Base-by-base conservation (phyloP, 2,113 vertebrate genomes). In the Thomomys bottae region DNA sequence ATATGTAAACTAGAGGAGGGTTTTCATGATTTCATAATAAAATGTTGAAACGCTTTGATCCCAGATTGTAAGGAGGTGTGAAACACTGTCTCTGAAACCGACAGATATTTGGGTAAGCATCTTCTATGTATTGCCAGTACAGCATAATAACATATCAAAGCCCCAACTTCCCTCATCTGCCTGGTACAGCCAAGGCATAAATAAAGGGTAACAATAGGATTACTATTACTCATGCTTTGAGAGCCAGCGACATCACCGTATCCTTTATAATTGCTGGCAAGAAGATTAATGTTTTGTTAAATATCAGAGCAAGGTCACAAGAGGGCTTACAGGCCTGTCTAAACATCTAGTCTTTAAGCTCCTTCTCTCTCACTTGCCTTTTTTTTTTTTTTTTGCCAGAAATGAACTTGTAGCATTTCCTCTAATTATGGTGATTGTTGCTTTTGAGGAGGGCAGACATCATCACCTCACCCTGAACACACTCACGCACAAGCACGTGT, bases 251-350 rank as follows among this genome's bases (percentile, higher is more conserved):
- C 98, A 99, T 99, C 98, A 99, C 98, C 98, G 98, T 98, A 98
- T 99, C 99, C 99, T 98, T 98, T 99, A 98, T 99, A 99, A 99
- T 98, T 98, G 98, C 98, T 99, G 98, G 99, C 99, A 99, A 99
- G 98, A 99, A 99, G 99, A 99, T 99, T 99, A 99, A 99, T 99
- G 99, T 99, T 99, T 99, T 99, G 98, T 99, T 99, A 99, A 99
- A 99, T 99, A 99, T 99, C 99, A 99, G 98, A 98, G 98, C 99
- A 98, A 98, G 98, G 99, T 98, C 98, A 98, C 98, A 98, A 98
- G 98, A 98, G 98, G 98, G 98, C 97, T 98, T 98, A 98, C 95
- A 97, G 97, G 98, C 97, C 98, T 98, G 98, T 99, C 98, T 98
- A 99, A 99, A 99, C 98, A 99, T 98, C 98, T 87, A 98, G 98